A percentile compares a stretch with the other conserved stretches of the same genome.
These are phyloP conservation scores for Amazona ochrocephala DNA, from an alignment of 2,797 vertebrate species.

Conservation along the genomic window DNA sequence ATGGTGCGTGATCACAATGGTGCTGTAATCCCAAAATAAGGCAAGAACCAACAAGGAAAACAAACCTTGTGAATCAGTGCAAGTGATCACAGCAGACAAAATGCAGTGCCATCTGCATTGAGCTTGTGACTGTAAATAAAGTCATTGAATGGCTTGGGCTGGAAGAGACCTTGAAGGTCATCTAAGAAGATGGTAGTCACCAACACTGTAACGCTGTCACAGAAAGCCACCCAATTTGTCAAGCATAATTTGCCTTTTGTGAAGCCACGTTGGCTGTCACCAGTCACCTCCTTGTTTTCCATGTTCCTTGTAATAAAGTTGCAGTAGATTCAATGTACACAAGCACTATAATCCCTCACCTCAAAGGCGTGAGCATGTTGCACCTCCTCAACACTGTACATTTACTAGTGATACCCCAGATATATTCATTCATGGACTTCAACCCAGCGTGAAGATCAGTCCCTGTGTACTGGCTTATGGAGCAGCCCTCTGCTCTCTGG, in stretches of 20 bases:
- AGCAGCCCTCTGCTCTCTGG: not conserved
- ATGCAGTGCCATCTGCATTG: not conserved
- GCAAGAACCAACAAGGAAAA: not conserved
- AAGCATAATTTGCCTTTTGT: not conserved
- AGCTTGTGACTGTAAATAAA: too few species aligned
- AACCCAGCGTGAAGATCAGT: not conserved
- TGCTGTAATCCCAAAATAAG: not conserved
- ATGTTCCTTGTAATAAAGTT: not conserved
- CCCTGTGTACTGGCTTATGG: rapidly evolving
- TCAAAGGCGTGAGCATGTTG: not conserved
- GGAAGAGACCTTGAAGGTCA: not conserved
- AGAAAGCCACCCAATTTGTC: not conserved
- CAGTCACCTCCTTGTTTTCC: not conserved
- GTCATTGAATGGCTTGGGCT: not conserved
- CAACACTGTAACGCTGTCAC: not conserved
- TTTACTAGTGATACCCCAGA: rapidly evolving
- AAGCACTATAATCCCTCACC: not conserved
- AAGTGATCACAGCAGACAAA: not conserved
- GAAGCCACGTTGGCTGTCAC: not conserved
- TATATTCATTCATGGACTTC: not conserved
- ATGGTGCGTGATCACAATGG: rapidly evolving
- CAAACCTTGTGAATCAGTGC: rapidly evolving
- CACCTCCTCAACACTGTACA: not conserved
- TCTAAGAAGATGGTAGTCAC: not conserved
- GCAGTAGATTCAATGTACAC: not conserved